Percentiles rank a stretch among this genome's conserved stretches.
These are phyloP conservation scores for Onychomys arenicola DNA, from an alignment of 2,797 vertebrate species.

Conservation along the genomic window DNA sequence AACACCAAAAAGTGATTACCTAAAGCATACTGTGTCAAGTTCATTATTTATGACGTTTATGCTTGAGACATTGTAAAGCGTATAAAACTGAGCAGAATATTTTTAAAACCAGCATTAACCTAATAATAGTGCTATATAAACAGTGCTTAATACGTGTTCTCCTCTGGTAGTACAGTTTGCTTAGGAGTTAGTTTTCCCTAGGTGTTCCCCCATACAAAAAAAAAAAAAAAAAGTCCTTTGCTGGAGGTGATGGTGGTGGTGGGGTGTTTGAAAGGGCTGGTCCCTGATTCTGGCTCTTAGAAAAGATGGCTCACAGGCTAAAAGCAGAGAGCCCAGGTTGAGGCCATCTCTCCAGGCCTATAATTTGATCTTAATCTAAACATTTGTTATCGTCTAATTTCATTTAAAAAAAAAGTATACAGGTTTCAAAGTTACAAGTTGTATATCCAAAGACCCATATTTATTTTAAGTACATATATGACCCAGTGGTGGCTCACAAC, in stretches of 20 bases:
- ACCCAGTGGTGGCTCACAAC: not conserved
- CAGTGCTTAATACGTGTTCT: not conserved
- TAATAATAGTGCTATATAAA: not conserved
- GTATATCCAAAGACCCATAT: not conserved
- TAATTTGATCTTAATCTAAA: not conserved
- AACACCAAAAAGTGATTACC: conserved; percentile 1
- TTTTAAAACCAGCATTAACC: conserved; percentile 30
- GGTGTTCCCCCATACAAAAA: not conserved
- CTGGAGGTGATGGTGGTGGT: too few relatives aligned
- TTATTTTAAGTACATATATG: not conserved
- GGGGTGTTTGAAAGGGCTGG: not conserved
- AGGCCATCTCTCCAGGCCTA: not conserved
- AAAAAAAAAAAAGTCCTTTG: not conserved
- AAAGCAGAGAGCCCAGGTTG: not conserved
- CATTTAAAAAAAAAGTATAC: not conserved
- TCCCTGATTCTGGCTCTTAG: not conserved
- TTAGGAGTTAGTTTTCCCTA: conserved; percentile 21
- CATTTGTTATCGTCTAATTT: not conserved
- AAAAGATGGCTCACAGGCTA: not conserved
- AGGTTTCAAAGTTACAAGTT: not conserved
- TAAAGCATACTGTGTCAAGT: not conserved
- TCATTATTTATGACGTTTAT: not conserved
- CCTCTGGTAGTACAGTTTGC: not conserved
- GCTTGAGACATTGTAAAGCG: not conserved
- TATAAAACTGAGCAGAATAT: not conserved